These are phyloP conservation scores for Clarias laeviceps DNA, from an alignment of 2,797 vertebrate genomes.

Conservation along the genomic window DNA sequence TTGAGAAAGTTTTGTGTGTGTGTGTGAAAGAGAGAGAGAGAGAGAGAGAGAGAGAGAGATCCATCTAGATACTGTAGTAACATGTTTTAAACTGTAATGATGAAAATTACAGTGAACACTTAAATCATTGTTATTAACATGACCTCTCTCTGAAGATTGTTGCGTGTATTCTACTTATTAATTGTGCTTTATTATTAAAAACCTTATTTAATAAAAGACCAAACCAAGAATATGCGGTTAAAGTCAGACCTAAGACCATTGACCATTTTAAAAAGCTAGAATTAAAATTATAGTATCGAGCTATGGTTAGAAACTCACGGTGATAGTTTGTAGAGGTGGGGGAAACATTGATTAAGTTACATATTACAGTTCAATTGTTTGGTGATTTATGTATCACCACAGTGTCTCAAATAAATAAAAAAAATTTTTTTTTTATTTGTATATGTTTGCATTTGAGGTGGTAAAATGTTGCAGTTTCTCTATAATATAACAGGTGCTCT, in stretches of 20 bases:
- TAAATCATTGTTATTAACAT: not conserved
- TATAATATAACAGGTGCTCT: too few relatives aligned
- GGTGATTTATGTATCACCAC: too few relatives aligned
- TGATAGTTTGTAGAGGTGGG: not conserved
- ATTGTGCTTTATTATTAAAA: not conserved
- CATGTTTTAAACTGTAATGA: not conserved
- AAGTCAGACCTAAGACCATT: not conserved
- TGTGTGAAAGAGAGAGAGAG: not conserved
- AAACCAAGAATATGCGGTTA: not conserved
- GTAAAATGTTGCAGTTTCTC: too few relatives aligned
- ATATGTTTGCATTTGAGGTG: too few relatives aligned
- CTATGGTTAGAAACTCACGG: not conserved
- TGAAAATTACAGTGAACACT: not conserved
- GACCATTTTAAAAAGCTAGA: not conserved
- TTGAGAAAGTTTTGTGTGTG: not conserved
- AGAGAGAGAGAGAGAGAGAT: not conserved
- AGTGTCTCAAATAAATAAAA: too few relatives aligned
- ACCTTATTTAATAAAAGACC: not conserved
- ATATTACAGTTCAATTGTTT: too few relatives aligned
- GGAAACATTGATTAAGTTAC: too few relatives aligned
- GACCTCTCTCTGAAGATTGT: not conserved
- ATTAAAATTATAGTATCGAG: not conserved
- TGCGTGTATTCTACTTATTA: not conserved
- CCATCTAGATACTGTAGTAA: conserved; percentile 2
- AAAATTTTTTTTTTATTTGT: too few relatives aligned